A percentile compares a stretch with the other conserved stretches of the same genome.
Conservation (phyloP, 2,888 invertebrate genomes). For the Lypha dubia region DNA sequence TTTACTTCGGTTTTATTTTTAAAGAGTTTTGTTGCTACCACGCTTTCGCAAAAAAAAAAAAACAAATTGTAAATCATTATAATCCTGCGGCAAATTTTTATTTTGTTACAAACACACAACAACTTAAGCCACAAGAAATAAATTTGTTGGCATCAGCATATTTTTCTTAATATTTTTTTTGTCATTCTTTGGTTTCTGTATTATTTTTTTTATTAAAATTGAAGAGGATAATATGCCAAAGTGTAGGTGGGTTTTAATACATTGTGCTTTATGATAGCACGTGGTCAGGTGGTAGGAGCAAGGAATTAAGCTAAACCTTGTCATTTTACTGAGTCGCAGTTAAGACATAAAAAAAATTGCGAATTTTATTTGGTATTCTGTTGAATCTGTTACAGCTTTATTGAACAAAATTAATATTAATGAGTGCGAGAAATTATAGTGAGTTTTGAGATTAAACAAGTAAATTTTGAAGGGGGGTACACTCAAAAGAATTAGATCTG, state of each 20-base stretch:
- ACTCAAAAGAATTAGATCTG: too few species aligned
- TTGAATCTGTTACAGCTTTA: background rate
- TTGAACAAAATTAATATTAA: background rate
- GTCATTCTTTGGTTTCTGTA: background rate
- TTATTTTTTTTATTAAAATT: background rate
- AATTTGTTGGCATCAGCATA: constrained; percentile 44
- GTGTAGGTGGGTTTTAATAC: constrained; percentile 12
- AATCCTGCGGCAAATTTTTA: constrained; percentile 46
- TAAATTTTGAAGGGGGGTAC: background rate
- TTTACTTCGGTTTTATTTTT: constrained; percentile 13
- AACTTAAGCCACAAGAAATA: constrained; percentile 20
- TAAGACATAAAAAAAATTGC: background rate
- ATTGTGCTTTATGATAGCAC: background rate
- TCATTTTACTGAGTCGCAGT: background rate
- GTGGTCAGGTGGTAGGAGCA: background rate
- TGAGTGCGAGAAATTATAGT: background rate
- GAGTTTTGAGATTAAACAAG: background rate
- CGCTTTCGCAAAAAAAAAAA: too few species aligned
- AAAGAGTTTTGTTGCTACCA: constrained; percentile 17
- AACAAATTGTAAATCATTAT: constrained; percentile 69
- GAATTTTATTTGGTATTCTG: background rate
- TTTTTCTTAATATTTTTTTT: constrained; percentile 33
- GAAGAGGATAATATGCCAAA: background rate
- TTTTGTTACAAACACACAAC: constrained; percentile 15
- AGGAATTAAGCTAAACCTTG: constrained; percentile 6